Percentiles rank a stretch among this genome's conserved stretches.
Conservation (phyloP, 2,113 vertebrate genomes). For the Labeo rohita region DNA sequence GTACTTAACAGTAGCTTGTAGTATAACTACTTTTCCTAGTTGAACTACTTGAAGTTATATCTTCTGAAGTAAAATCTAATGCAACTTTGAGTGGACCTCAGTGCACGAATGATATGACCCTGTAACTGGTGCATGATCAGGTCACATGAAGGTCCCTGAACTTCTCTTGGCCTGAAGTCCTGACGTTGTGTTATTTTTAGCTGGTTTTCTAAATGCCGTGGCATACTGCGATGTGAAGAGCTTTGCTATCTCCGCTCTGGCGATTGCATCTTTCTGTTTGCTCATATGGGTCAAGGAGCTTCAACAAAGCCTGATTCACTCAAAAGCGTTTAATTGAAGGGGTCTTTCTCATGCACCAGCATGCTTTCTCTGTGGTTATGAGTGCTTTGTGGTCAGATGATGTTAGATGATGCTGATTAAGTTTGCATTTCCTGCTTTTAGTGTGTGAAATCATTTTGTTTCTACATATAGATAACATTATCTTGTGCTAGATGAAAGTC, state of each 20-base stretch:
- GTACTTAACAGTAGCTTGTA: no score
- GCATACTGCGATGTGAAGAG: conserved; percentile 35
- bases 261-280: conserved; percentile 49
- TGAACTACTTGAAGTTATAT: no score
- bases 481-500: background rate
- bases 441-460: background rate
- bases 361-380: background rate
- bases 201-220: conserved; percentile 20
- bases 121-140: background rate
- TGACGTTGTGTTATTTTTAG: conserved; percentile 33
- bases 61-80: background rate
- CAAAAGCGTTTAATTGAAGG: conserved; percentile 22
- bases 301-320: conserved; percentile 56
- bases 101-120: background rate
- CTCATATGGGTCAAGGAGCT: conserved; percentile 51
- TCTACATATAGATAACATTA: no score
- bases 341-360: conserved; percentile 6
- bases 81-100: background rate
- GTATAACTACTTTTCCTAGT: no score
- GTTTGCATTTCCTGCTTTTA: conserved; percentile 6
- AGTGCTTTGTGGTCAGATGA: conserved; percentile 12
- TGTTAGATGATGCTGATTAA: background rate
- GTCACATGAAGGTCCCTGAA: background rate
- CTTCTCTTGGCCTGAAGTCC: background rate
- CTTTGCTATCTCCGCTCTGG: conserved; percentile 44